phyloP scores from a whole-genome alignment of 2,797 vertebrate genomes.

The Dermochelys coriacea region DNA sequence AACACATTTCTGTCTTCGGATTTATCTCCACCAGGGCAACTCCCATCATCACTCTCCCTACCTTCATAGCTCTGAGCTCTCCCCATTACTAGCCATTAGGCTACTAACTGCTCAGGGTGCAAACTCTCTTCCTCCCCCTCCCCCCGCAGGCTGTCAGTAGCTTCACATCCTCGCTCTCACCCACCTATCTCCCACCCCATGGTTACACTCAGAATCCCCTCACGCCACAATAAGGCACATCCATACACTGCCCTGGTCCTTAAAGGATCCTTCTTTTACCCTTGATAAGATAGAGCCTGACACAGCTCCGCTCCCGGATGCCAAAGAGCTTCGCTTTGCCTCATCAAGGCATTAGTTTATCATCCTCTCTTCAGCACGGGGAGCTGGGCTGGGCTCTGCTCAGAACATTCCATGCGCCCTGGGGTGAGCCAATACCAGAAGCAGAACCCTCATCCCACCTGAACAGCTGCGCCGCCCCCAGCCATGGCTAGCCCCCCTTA shows the following conservation, averaged over 20 bases:
- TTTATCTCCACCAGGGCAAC: not conserved
- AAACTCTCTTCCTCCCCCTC: too few relatives aligned
- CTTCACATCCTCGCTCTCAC: not conserved
- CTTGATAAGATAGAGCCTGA: not conserved
- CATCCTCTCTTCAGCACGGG: not conserved
- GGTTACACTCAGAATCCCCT: not conserved
- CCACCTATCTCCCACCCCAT: too few relatives aligned
- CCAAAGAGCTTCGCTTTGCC: not conserved
- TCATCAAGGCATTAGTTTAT: not conserved
- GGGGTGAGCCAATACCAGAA: not conserved
- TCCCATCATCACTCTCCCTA: not conserved
- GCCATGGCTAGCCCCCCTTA: not conserved
- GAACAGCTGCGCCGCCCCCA: not conserved
- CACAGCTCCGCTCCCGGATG: not conserved
- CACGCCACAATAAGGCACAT: not conserved
- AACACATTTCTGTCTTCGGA: not conserved
- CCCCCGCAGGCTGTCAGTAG: not conserved
- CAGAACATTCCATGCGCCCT: not conserved
- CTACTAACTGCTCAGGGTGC: too few relatives aligned
- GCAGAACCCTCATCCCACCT: not conserved
- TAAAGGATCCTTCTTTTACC: not conserved
- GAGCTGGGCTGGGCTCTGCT: too few relatives aligned
- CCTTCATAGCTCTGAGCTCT: not conserved
- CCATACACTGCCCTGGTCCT: not conserved
- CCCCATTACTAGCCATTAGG: not conserved